Evolutionary conservation across 2,113 vertebrate species (phyloP).

Genomic region (Eclectus roratus): DNA sequence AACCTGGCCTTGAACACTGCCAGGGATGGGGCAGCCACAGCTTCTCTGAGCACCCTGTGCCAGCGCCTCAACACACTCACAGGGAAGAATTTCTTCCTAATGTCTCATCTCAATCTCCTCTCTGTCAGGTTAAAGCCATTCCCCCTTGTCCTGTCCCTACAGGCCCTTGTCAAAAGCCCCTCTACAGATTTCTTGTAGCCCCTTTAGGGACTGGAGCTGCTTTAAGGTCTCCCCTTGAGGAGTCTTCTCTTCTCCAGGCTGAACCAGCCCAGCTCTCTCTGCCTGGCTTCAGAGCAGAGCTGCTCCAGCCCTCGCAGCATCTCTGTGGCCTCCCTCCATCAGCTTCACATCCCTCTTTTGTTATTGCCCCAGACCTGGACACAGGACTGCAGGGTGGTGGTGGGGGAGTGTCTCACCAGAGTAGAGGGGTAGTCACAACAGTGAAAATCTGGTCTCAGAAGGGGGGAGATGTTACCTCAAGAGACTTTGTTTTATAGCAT

Average conservation of each 20-base stretch:
- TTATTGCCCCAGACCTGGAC: too few species aligned
- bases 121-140: background rate
- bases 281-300: background rate
- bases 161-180: background rate
- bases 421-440: background rate
- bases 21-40: background rate
- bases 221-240: background rate
- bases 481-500: background rate
- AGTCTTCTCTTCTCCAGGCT: background rate
- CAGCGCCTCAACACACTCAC: background rate
- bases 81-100: too few species aligned
- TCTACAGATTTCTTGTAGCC: background rate
- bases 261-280: background rate
- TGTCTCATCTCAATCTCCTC: background rate
- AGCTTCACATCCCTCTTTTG: background rate
- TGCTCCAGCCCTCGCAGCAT: background rate
- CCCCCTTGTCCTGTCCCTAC: background rate
- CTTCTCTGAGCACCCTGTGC: background rate
- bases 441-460: background rate
- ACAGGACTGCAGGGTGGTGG: too few species aligned
- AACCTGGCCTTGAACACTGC: background rate
- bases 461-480: background rate
- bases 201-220: background rate
- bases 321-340: background rate
- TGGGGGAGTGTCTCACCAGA: too few species aligned